Percentiles rank a stretch among this genome's conserved stretches.
Evolutionary conservation across 2,888 invertebrate genomes (phyloP).

Genomic region (Macropis europaea): DNA sequence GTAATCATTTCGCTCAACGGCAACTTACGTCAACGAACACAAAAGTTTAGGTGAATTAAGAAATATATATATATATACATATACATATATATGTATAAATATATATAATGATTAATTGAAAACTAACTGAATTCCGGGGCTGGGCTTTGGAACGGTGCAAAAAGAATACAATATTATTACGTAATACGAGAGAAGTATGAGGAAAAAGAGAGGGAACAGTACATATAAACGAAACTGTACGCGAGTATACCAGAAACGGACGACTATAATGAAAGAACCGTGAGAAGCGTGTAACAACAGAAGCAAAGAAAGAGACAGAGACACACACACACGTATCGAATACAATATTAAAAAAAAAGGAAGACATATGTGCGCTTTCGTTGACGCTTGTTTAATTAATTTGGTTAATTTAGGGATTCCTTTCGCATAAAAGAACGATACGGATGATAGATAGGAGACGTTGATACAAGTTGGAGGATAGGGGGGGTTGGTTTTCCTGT

Average conservation of each 20-base stretch:
- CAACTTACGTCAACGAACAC: slow-evolving; percentile 60
- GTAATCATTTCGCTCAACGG: slow-evolving; percentile 50
- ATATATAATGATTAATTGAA: slow-evolving; percentile 50
- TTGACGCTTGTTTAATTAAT: slow-evolving; percentile 72
- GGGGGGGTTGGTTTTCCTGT: slow-evolving; percentile 3
- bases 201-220: slow-evolving; percentile 21
- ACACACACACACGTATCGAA: slow-evolving; percentile 39
- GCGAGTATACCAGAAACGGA: slow-evolving; percentile 16
- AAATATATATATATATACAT: slow-evolving; percentile 57
- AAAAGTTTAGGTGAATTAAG: slow-evolving; percentile 53
- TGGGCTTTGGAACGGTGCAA: slow-evolving; percentile 75
- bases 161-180: slow-evolving; percentile 32
- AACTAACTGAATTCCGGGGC: slow-evolving; percentile 70
- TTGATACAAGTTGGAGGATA: neutral
- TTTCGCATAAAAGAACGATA: slow-evolving; percentile 44
- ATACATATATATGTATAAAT: slow-evolving; percentile 35
- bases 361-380: slow-evolving; percentile 68
- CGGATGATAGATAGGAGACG: slow-evolving; percentile 13
- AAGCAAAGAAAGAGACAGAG: slow-evolving; percentile 1
- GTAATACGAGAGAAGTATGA: slow-evolving; percentile 30
- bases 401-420: slow-evolving; percentile 66
- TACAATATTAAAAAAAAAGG: slow-evolving; percentile 17
- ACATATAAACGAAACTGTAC: slow-evolving; percentile 33
- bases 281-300: slow-evolving; percentile 15
- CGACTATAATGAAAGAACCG: slow-evolving; percentile 4